A percentile compares a stretch with the other conserved stretches of the same genome.
phyloP scores from a whole-genome alignment of 2,888 invertebrate genomes.

The Agonopterix heracliana region DNA sequence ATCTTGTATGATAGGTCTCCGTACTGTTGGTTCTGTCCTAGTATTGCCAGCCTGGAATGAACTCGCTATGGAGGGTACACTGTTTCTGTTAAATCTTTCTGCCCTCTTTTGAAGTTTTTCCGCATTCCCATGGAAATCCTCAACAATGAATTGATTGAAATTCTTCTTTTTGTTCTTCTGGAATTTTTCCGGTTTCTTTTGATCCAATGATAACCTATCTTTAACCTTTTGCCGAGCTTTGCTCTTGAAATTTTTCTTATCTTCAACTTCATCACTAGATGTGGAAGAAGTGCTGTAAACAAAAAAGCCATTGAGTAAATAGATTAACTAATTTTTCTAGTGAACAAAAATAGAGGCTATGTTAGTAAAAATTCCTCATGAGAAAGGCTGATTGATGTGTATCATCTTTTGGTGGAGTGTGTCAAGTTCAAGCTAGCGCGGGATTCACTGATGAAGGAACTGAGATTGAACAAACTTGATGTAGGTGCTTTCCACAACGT shows the following conservation, averaged over 20 bases:
- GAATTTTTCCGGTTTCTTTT: constrained; percentile 59
- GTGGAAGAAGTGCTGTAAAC: constrained; percentile 65
- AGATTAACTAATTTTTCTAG: too few species aligned
- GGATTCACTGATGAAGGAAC: too few species aligned
- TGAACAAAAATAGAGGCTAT: not conserved
- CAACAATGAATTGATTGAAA: constrained; percentile 79
- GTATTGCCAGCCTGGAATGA: constrained; percentile 50
- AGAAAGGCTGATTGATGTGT: too few species aligned
- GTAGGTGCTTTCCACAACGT: too few species aligned
- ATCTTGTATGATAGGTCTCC: constrained; percentile 73
- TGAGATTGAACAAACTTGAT: too few species aligned
- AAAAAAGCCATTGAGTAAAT: constrained; percentile 3
- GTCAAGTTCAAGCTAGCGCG: too few species aligned
- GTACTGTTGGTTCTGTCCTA: constrained; percentile 43
- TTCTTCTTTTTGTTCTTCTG: constrained; percentile 75
- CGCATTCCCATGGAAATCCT: constrained; percentile 83
- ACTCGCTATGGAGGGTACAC: constrained; percentile 68
- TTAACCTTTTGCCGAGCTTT: constrained; percentile 72
- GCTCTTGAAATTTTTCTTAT: constrained; percentile 57
- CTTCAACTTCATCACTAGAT: constrained; percentile 72
- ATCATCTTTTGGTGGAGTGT: too few species aligned
- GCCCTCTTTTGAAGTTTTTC: constrained; percentile 92
- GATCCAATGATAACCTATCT: constrained; percentile 72
- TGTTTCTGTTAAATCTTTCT: constrained; percentile 83
- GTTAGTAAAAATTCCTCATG: not conserved